Evolutionary conservation across 2,888 invertebrate genomes (phyloP).

Genomic region (Stegophylla sp.): DNA sequence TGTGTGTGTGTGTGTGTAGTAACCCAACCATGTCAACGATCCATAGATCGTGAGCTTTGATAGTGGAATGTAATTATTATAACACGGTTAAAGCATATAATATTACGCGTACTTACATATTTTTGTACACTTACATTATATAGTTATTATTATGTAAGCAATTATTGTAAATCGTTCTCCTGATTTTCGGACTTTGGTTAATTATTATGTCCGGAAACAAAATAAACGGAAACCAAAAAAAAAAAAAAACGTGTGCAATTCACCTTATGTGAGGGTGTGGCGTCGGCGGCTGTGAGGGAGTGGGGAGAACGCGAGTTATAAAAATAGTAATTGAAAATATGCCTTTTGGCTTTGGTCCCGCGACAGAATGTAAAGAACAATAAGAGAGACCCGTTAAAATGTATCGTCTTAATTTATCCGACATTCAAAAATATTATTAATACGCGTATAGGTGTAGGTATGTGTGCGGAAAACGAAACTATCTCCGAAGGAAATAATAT

Average conservation of each 20-base stretch:
- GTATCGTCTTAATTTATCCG: neutral
- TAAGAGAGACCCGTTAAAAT: slow-evolving; percentile 9
- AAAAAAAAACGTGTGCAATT: neutral
- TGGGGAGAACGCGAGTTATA: neutral
- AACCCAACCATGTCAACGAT: too few species aligned
- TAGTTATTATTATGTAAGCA: neutral
- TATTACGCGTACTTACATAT: too few species aligned
- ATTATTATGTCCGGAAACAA: neutral
- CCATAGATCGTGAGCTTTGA: too few species aligned
- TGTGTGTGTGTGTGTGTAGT: too few species aligned
- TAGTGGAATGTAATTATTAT: too few species aligned
- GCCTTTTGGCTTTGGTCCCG: slow-evolving; percentile 39
- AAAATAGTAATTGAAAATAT: slow-evolving; percentile 53
- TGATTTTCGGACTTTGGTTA: neutral
- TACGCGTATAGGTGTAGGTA: neutral
- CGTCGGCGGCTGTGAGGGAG: neutral
- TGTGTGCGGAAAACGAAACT: neutral
- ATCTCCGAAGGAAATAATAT: neutral
- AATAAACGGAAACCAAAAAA: too few species aligned
- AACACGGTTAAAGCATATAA: too few species aligned
- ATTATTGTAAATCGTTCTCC: neutral
- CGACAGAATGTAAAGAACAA: slow-evolving; percentile 20
- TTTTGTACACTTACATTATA: too few species aligned
- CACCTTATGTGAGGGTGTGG: neutral
- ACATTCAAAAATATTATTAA: slow-evolving; percentile 25